These are phyloP conservation scores for Mungos mungo DNA, from an alignment of 2,113 vertebrate species.

Conservation along the genomic window DNA sequence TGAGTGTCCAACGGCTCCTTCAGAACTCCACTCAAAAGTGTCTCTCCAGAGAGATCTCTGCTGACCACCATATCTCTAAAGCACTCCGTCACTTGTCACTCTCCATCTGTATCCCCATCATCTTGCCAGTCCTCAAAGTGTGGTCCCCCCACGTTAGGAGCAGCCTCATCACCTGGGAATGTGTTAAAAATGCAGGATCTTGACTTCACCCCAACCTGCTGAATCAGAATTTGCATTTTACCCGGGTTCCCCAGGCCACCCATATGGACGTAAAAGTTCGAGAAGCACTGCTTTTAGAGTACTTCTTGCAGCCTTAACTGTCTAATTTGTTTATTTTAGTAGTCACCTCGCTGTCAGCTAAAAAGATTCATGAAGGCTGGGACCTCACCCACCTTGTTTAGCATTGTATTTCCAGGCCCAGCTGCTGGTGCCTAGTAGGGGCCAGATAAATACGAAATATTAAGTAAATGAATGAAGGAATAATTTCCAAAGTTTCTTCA, in stretches of 20 bases:
- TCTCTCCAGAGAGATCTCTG: neutral
- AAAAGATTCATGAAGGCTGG: neutral
- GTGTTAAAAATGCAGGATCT: neutral
- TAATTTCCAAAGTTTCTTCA: neutral
- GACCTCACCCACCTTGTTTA: neutral
- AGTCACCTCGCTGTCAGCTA: neutral
- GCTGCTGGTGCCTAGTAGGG: neutral
- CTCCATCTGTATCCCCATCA: neutral
- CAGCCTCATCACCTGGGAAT: neutral
- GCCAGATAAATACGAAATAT: neutral
- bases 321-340: neutral
- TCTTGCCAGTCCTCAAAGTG: neutral
- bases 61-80: neutral
- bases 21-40: neutral
- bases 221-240: neutral
- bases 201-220: neutral
- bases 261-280: neutral
- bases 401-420: neutral
- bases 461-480: neutral
- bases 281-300: neutral
- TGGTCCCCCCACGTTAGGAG: neutral
- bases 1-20: neutral
- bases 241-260: neutral
- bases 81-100: neutral
- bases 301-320: neutral